Conservation (phyloP, 2,113 vertebrate species). For the Columba livia region DNA sequence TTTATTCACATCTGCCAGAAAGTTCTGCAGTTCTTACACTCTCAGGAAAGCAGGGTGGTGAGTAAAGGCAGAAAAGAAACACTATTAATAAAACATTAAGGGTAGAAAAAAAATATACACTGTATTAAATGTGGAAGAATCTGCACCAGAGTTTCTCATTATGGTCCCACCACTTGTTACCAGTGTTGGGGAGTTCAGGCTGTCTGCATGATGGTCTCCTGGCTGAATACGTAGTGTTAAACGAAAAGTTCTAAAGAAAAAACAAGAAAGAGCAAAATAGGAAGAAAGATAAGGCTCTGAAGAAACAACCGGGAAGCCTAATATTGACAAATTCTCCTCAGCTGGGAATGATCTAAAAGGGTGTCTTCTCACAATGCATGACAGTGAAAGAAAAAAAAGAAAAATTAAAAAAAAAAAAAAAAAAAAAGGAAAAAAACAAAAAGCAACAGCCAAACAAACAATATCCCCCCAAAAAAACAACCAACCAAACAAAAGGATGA, state of each 20-base stretch:
- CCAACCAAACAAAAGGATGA: too few relatives aligned
- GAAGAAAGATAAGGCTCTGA: neutral
- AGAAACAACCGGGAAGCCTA: neutral
- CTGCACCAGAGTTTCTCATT: neutral
- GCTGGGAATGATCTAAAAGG: neutral
- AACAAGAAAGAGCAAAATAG: neutral
- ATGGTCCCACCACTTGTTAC: neutral
- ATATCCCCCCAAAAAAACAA: too few relatives aligned
- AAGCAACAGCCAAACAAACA: too few relatives aligned
- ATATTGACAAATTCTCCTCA: neutral
- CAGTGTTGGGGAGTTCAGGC: neutral
- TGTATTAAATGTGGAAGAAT: neutral
- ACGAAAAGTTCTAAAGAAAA: neutral
- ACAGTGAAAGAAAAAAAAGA: too few relatives aligned
- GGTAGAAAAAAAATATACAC: neutral
- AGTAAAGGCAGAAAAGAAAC: neutral
- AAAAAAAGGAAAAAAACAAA: too few relatives aligned
- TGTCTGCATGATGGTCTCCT: neutral
- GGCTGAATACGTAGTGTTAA: neutral
- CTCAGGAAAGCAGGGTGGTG: neutral
- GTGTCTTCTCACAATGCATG: neutral
- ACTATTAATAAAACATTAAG: neutral
- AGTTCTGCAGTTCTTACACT: neutral
- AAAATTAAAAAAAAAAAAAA: accelerated
- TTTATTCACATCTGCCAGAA: conserved; percentile 4